phyloP scores from a whole-genome alignment of 1,140 invertebrate genomes.

The Penaeus chinensis region DNA sequence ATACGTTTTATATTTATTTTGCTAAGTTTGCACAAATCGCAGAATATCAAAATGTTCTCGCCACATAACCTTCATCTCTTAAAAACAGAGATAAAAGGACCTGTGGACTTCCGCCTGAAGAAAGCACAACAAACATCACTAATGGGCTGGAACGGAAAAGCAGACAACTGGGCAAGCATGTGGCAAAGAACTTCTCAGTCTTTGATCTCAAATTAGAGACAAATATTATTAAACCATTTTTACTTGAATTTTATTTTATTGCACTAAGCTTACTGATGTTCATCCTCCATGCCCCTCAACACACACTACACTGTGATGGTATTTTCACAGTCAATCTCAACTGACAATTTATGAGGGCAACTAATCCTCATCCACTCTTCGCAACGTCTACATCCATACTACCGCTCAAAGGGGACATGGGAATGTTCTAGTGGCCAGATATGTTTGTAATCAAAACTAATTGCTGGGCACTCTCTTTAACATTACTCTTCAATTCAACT shows the following conservation, averaged over 20 bases:
- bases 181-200: conserved; percentile 6
- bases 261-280: conserved; percentile 35
- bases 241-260: conserved; percentile 13
- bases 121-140: conserved; percentile 55
- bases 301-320: conserved; percentile 40
- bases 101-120: conserved; percentile 42
- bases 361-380: conserved; percentile 1
- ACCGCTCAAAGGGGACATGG: conserved; percentile 39
- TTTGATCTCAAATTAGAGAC: conserved; percentile 12
- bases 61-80: conserved; percentile 54
- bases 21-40: conserved; percentile 60
- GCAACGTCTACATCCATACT: conserved; percentile 29
- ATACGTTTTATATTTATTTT: conserved; percentile 51
- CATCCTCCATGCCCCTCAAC: conserved; percentile 33
- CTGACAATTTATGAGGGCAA: conserved; percentile 27
- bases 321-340: conserved; percentile 34
- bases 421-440: conserved; percentile 9
- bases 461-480: neutral
- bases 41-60: conserved; percentile 58
- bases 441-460: neutral
- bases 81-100: conserved; percentile 55
- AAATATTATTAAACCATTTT: neutral
- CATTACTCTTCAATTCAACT: neutral
- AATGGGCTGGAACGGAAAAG: conserved; percentile 52
- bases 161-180: neutral